Percentiles rank a stretch among this genome's conserved stretches.
These are phyloP conservation scores for Macrosoma leucophasiata DNA, from an alignment of 2,888 invertebrate genomes.

Conservation along the genomic window DNA sequence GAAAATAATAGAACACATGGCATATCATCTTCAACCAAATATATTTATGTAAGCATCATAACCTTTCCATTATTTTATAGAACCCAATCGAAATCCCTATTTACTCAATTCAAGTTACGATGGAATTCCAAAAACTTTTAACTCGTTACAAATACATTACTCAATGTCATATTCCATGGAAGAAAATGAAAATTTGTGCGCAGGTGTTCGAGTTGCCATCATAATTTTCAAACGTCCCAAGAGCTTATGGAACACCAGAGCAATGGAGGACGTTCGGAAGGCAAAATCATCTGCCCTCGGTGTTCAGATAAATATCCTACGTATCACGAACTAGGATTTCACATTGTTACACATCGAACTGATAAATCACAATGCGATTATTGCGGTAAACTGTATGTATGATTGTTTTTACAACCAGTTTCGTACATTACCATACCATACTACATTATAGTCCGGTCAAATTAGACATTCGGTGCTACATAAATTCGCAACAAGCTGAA, in stretches of 20 bases:
- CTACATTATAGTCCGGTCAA: too few relatives aligned
- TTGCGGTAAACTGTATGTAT: constrained; percentile 59
- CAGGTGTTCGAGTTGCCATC: constrained; percentile 65
- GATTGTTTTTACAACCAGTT: too few relatives aligned
- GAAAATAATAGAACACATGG: constrained; percentile 70
- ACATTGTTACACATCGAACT: constrained; percentile 50
- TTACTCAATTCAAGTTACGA: too few relatives aligned
- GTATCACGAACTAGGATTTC: constrained; percentile 60
- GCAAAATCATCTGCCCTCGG: constrained; percentile 58
- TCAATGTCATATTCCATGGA: too few relatives aligned
- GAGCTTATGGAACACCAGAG: constrained; percentile 57
- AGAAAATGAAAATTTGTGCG: too few relatives aligned
- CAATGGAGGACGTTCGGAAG: constrained; percentile 62
- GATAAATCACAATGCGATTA: constrained; percentile 64
- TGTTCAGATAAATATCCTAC: constrained; percentile 62
- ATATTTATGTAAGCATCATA: constrained; percentile 70
- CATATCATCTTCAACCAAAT: constrained; percentile 61
- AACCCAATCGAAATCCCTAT: neutral
- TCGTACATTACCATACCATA: too few relatives aligned
- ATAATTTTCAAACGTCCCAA: constrained; percentile 63
- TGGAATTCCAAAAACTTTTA: too few relatives aligned
- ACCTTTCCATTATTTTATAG: neutral
- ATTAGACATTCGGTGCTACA: too few relatives aligned
- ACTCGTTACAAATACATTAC: too few relatives aligned
- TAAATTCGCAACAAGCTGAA: too few relatives aligned